Evolutionary conservation across 2,797 vertebrate species (phyloP).

Genomic region (Sebastes itinus): DNA sequence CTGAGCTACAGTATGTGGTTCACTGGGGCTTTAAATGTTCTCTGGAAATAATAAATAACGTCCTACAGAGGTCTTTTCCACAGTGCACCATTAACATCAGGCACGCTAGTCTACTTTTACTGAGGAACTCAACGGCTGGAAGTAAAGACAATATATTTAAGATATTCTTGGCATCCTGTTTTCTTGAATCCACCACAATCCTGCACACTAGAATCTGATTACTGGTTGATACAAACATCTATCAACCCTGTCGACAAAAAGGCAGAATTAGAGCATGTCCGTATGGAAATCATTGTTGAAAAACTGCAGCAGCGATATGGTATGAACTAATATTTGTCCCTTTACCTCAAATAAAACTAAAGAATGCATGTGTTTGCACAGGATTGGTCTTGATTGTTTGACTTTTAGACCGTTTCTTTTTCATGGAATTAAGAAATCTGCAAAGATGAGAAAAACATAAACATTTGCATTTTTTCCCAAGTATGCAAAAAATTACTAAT

Average conservation of each 20-base stretch:
- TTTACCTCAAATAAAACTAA: slow-evolving; percentile 8
- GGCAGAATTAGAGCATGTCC: not conserved
- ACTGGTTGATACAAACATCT: not conserved
- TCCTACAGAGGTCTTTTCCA: not conserved
- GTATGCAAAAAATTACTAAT: not conserved
- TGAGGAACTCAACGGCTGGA: not conserved
- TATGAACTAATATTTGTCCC: slow-evolving; percentile 31
- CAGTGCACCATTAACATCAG: not conserved
- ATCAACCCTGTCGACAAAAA: not conserved
- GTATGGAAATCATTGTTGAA: not conserved
- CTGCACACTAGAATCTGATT: not conserved
- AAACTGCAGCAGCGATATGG: not conserved
- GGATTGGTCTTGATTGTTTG: slow-evolving; percentile 12
- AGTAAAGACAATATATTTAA: not conserved
- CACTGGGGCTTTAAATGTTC: not conserved
- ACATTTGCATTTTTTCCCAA: not conserved
- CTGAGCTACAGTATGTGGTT: not conserved
- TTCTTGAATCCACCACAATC: not conserved
- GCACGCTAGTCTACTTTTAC: not conserved
- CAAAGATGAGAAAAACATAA: not conserved
- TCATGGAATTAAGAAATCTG: not conserved
- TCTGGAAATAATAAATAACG: slow-evolving; percentile 6
- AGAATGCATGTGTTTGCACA: slow-evolving; percentile 20
- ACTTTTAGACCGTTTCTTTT: not conserved
- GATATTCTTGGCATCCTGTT: not conserved